Evolutionary conservation across 2,888 invertebrate species (phyloP).

Genomic region (Drosophila heteroneura): DNA sequence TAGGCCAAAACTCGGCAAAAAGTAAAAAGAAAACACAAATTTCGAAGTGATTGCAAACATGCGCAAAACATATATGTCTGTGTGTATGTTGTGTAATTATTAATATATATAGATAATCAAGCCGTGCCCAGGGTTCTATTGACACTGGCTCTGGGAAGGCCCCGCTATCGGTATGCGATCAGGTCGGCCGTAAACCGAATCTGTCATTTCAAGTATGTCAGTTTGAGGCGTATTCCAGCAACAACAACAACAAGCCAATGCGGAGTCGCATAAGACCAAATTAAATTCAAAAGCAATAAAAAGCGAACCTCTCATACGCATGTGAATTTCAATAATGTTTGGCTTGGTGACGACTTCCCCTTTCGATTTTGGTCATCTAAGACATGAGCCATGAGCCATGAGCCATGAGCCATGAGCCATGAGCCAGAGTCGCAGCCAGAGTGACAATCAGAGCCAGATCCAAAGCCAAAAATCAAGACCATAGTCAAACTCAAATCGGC

Average conservation of each 20-base stretch:
- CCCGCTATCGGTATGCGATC: slow-evolving; percentile 1
- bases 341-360: slow-evolving; percentile 62
- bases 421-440: background rate
- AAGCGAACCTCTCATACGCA: slow-evolving; percentile 59
- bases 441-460: slow-evolving; percentile 1
- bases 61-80: slow-evolving; percentile 40
- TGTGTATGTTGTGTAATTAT: slow-evolving; percentile 31
- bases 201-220: slow-evolving; percentile 57
- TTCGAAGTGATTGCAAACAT: slow-evolving; percentile 51
- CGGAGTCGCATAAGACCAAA: slow-evolving; percentile 56
- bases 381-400: slow-evolving; percentile 17
- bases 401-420: slow-evolving; percentile 11
- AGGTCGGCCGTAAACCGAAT: slow-evolving; percentile 38
- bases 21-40: slow-evolving; percentile 9
- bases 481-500: slow-evolving; percentile 16
- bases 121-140: slow-evolving; percentile 33
- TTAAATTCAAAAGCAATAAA: slow-evolving; percentile 70
- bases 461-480: background rate
- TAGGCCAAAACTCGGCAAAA: slow-evolving; percentile 19
- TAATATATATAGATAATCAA: slow-evolving; percentile 68
- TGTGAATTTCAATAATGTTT: slow-evolving; percentile 59
- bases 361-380: slow-evolving; percentile 71
- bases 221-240: slow-evolving; percentile 38
- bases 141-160: slow-evolving; percentile 7
- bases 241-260: slow-evolving; percentile 6